These are phyloP conservation scores for Micrastur ruficollis DNA, from an alignment of 2,797 vertebrate genomes.

Conservation along the genomic window DNA sequence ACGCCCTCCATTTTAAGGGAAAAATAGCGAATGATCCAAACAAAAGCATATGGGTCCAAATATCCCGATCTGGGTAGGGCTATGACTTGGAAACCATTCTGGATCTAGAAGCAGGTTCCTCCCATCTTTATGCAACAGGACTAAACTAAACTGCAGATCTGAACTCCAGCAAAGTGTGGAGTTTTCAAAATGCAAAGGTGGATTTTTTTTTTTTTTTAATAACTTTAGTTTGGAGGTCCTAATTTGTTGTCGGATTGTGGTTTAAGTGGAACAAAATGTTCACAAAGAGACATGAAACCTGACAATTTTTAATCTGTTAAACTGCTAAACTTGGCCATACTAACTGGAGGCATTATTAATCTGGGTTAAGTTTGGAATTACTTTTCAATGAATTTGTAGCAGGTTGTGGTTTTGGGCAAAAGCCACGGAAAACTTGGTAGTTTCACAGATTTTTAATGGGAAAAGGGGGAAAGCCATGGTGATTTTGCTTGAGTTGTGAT, in stretches of 20 bases:
- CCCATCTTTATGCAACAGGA: constrained; percentile 34
- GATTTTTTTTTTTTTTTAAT: background rate
- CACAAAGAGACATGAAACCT: background rate
- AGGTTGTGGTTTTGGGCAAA: constrained; percentile 34
- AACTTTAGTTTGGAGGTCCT: background rate
- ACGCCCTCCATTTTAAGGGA: constrained; percentile 19
- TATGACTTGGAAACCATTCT: constrained; percentile 26
- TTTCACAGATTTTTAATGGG: background rate
- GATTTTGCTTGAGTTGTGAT: background rate
- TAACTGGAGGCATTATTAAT: background rate
- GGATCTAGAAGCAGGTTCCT: constrained; percentile 40
- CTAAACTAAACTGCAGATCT: background rate
- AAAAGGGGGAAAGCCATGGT: background rate
- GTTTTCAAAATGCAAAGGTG: constrained; percentile 35
- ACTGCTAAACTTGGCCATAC: background rate
- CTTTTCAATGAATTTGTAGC: constrained; percentile 25
- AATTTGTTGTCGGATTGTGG: background rate
- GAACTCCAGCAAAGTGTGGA: background rate
- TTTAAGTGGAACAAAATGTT: constrained; percentile 30
- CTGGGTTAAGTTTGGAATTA: background rate
- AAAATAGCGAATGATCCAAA: background rate
- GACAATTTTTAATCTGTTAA: background rate
- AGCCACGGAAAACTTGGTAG: constrained; percentile 21
- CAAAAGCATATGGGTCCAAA: constrained; percentile 19
- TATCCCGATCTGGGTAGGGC: background rate